Percentiles rank a stretch among this genome's conserved stretches.
phyloP scores from a whole-genome alignment of 2,797 vertebrate genomes.

The Enteromius argenteus region DNA sequence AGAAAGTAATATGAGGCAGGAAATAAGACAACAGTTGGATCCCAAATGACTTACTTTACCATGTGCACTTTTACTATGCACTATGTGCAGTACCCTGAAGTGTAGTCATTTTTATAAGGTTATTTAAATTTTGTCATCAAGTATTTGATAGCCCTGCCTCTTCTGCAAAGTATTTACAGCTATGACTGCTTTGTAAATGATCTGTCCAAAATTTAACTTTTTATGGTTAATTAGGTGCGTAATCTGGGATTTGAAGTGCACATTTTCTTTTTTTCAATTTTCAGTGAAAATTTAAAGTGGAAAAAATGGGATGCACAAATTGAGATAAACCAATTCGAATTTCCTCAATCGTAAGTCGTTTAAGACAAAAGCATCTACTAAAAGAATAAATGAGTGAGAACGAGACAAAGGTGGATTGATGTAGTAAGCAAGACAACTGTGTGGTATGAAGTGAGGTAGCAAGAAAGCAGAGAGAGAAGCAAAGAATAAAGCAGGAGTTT shows the following conservation, averaged over 20 bases:
- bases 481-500: neutral
- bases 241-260: neutral
- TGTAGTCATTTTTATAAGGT: neutral
- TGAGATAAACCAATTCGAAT: conserved; percentile 23
- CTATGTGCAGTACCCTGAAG: neutral
- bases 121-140: neutral
- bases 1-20: neutral
- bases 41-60: neutral
- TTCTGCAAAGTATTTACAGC: neutral
- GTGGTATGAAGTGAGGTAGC: neutral
- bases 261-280: neutral
- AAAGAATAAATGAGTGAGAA: conserved; percentile 6
- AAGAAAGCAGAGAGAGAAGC: neutral
- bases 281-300: neutral
- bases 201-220: neutral
- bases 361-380: neutral
- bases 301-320: neutral
- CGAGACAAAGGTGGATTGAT: conserved; percentile 58
- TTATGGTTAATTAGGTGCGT: neutral
- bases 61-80: neutral
- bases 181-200: neutral
- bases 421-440: neutral
- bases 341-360: neutral
- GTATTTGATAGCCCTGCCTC: neutral
- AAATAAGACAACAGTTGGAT: neutral